Percentiles rank a stretch among this genome's conserved stretches.
Conservation (phyloP, 2,888 invertebrate species). For the Branchellion lobata region DNA sequence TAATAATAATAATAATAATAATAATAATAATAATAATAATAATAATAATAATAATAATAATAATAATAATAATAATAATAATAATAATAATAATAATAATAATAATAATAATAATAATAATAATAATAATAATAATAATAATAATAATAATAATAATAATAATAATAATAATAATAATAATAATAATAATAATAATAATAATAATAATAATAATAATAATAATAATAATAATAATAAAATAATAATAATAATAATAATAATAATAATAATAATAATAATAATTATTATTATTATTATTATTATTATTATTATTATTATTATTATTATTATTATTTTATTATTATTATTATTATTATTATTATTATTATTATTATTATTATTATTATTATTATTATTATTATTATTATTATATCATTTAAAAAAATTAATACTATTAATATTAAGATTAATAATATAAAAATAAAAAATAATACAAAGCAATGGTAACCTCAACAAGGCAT, state of each 20-base stretch:
- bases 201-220: background rate
- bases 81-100: background rate
- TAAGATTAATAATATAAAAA: no score
- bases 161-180: background rate
- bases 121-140: background rate
- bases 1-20: background rate
- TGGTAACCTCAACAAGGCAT: no score
- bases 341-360: background rate
- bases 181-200: slow-evolving; percentile 11
- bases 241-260: background rate
- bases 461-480: no score
- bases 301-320: background rate
- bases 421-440: no score
- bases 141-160: background rate
- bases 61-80: background rate
- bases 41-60: slow-evolving; percentile 10
- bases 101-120: background rate
- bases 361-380: background rate
- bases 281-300: background rate
- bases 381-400: background rate
- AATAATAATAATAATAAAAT: background rate
- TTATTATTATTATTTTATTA: background rate
- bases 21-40: background rate
- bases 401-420: background rate
- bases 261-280: background rate